Conservation (phyloP, 1,140 invertebrate species). For the Cryptotermes secundus region DNA sequence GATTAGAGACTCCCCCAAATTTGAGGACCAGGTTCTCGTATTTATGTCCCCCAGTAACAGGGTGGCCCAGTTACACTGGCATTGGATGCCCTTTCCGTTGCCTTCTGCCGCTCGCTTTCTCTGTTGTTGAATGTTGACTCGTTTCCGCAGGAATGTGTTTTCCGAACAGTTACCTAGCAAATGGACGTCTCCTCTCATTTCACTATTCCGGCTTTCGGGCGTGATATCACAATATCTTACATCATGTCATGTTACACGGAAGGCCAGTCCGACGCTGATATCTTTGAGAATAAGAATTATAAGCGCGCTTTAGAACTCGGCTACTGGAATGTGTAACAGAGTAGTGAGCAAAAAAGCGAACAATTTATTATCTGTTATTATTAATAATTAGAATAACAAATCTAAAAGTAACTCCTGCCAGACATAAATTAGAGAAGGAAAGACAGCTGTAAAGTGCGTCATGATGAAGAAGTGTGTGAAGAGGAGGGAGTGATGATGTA, state of each 20-base stretch:
- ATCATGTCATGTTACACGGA: background rate
- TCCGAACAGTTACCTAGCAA: too few species aligned
- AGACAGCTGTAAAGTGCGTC: background rate
- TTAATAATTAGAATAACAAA: slow-evolving; percentile 19
- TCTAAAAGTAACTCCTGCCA: background rate
- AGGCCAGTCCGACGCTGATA: background rate
- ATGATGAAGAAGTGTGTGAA: background rate
- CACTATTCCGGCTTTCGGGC: too few species aligned
- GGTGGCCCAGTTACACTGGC: too few species aligned
- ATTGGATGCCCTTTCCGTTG: too few species aligned
- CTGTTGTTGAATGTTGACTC: too few species aligned
- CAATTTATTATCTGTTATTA: slow-evolving; percentile 19
- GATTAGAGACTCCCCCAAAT: too few species aligned
- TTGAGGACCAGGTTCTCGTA: too few species aligned
- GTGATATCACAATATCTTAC: too few species aligned
- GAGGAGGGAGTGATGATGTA: background rate
- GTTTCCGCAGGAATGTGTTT: too few species aligned
- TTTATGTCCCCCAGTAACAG: too few species aligned
- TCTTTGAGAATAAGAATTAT: background rate
- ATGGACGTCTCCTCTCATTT: too few species aligned
- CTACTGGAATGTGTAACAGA: slow-evolving; percentile 2
- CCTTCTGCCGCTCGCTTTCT: too few species aligned
- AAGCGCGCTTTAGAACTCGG: background rate
- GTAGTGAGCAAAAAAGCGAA: background rate
- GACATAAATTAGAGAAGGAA: background rate